Base-by-base conservation (phyloP, 1,140 invertebrate species). In the Ruditapes philippinarum region DNA sequence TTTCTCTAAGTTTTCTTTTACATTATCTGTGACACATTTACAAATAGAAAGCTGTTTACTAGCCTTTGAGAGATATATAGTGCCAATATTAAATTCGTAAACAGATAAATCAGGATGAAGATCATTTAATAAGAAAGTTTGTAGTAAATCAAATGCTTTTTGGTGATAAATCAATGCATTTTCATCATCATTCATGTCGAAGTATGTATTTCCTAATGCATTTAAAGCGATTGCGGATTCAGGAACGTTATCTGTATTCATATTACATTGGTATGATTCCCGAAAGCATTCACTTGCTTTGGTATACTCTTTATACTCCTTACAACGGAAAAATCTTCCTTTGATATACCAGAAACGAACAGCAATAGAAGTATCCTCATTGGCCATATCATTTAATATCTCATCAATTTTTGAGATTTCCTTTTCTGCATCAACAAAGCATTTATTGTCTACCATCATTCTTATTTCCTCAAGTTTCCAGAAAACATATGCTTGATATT, bases 81-180 rank as follows among this genome's bases (percentile, higher is more conserved):
- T 70, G 19, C 65, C 65, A n/a, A 38, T 22, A 38, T 70, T 70
- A 28, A 70, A 70, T 36, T 70, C 65, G 22, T 70, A 70, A 12
- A 70, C 22, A 38, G 36, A 17, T 70, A 70, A 1, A 19, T 70
- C 36, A 9, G 65, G 65, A 70, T 70, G 33, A 5, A 38, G 9
- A 31, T 28, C 38, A 22, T 38, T 17, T 1, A 17, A 40, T 38
- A 38, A 12, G 38, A 70, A 70, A 0, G 36, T n/a, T 28, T 17
- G 31, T 19, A 70, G 19, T 38, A 3, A 17, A 17, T 70, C 22
- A 36, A 33, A 11, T 2, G 65, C 65, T 40, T 70, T 33, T 2
- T 70, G 36, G 22, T 70, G 65, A 40, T 38, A 70, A 12, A 4
- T 0, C 22, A 70, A n/a, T 7, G 65, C 65, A 22, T 38, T 70